A percentile compares a stretch with the other conserved stretches of the same genome.
Evolutionary conservation across 2,797 vertebrate genomes (phyloP).

Genomic region (Knipowitschia caucasica): DNA sequence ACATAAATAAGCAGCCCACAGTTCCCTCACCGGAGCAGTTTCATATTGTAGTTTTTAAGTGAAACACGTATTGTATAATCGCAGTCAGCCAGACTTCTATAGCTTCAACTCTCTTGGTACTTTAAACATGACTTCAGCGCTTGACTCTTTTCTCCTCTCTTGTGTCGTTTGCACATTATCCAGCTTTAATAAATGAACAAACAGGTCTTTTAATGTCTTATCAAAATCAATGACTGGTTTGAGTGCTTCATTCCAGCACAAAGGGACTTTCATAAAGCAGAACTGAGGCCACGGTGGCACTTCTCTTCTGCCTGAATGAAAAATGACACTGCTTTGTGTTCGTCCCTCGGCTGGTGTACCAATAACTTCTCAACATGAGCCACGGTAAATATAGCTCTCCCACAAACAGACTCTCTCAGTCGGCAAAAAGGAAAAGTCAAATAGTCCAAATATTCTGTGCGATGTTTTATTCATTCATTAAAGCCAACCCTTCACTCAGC

Average conservation of each 20-base stretch:
- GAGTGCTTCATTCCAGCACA: slow-evolving; percentile 42
- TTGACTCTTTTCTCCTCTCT: slow-evolving; percentile 20
- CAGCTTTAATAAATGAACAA: slow-evolving; percentile 27
- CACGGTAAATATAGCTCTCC: slow-evolving; percentile 57
- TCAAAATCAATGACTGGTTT: slow-evolving; percentile 55
- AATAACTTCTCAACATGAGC: slow-evolving; percentile 62
- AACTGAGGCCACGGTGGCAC: slow-evolving; percentile 54
- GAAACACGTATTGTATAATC: too few relatives aligned
- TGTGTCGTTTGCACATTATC: slow-evolving; percentile 20
- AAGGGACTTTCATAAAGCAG: slow-evolving; percentile 55
- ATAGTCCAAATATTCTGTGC: slow-evolving; percentile 35
- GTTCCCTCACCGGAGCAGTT: too few relatives aligned
- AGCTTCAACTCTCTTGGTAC: too few relatives aligned
- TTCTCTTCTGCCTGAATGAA: slow-evolving; percentile 60
- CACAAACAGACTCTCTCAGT: slow-evolving; percentile 47
- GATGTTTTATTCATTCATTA: slow-evolving; percentile 71
- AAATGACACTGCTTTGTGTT: slow-evolving; percentile 63
- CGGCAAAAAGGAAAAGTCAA: slow-evolving; percentile 43
- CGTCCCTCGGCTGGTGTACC: slow-evolving; percentile 67
- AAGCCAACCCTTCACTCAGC: slow-evolving; percentile 40
- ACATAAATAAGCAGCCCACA: too few relatives aligned
- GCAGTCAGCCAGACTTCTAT: too few relatives aligned
- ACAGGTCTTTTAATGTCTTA: slow-evolving; percentile 41
- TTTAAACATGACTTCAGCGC: too few relatives aligned
- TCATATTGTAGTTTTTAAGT: too few relatives aligned